A percentile compares a stretch with the other conserved stretches of the same genome.
phyloP scores from a whole-genome alignment of 2,797 vertebrate species.

The Mus caroli region DNA sequence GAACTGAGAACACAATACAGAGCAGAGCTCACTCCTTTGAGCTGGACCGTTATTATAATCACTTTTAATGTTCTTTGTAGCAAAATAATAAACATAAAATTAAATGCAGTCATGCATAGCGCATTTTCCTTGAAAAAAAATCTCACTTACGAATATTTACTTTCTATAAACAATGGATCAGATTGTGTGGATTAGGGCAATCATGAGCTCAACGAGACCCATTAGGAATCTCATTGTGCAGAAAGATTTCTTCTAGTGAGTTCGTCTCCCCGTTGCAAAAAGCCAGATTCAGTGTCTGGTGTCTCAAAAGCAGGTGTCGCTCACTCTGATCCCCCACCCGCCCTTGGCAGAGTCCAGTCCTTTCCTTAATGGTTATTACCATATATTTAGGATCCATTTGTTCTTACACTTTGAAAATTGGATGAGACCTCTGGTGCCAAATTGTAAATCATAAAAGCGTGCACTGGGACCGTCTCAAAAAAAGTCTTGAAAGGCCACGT shows the following conservation, averaged over 20 bases:
- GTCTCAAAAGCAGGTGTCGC: not conserved
- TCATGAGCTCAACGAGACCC: not conserved
- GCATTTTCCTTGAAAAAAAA: constrained; percentile 3
- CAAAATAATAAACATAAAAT: constrained; percentile 31
- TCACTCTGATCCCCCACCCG: not conserved
- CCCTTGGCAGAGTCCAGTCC: not conserved
- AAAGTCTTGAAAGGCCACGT: not conserved
- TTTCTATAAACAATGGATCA: not conserved
- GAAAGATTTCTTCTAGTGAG: constrained; percentile 38
- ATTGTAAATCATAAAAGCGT: not conserved
- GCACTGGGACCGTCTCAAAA: not conserved
- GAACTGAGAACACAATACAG: constrained; percentile 3
- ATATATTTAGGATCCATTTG: not conserved
- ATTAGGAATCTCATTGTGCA: constrained; percentile 11
- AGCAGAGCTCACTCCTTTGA: not conserved
- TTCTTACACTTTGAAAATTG: not conserved
- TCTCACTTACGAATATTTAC: not conserved
- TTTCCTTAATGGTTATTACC: not conserved
- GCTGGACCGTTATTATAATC: constrained; percentile 2
- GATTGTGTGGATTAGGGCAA: constrained; percentile 19
- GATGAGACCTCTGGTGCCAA: not conserved
- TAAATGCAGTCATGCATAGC: not conserved
- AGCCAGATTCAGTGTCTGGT: not conserved
- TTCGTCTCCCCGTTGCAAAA: not conserved
- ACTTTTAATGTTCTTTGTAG: not conserved